A percentile compares a stretch with the other conserved stretches of the same genome.
Conservation (phyloP, 64 coral and sea anemone genomes). For the Catalaphyllia jardinei region DNA sequence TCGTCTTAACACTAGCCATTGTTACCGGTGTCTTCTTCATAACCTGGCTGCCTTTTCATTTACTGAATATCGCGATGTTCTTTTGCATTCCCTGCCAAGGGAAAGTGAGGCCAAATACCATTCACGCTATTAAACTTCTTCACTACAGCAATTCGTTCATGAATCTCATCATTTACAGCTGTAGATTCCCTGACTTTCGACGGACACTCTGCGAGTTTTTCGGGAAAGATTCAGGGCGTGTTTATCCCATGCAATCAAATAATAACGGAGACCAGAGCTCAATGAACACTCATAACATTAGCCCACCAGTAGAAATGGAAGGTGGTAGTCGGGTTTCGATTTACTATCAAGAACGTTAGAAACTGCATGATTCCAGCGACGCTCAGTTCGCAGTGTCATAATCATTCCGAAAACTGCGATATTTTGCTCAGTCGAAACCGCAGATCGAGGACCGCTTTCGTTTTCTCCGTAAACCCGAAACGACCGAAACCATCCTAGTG, state of each 20-base stretch:
- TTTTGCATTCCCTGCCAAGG: conserved; percentile 45
- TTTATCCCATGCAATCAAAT: background rate
- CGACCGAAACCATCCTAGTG: no score
- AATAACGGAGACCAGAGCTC: background rate
- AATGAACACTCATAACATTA: conserved; percentile 6
- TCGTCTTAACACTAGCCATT: conserved; percentile 67
- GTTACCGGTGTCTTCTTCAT: conserved; percentile 78
- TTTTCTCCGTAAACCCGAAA: no score
- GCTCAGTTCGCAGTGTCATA: background rate
- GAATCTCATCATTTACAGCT: conserved; percentile 86
- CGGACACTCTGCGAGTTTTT: conserved; percentile 53
- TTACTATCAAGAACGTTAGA: background rate
- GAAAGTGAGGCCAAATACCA: background rate
- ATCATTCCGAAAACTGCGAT: background rate
- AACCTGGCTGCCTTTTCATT: conserved; percentile 88
- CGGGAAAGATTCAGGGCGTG: background rate
- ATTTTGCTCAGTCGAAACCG: no score
- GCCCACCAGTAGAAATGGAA: background rate
- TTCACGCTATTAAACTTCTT: conserved; percentile 65
- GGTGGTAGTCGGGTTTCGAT: background rate
- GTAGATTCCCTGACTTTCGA: conserved; percentile 71
- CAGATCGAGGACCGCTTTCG: no score
- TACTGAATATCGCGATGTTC: conserved; percentile 74
- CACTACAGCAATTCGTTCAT: conserved; percentile 80
- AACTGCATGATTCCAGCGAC: background rate